Evolutionary conservation across 2,888 invertebrate species (phyloP), one percentile per base, ranked within the genome.

Genomic region (Dichetophora obliterata): DNA sequence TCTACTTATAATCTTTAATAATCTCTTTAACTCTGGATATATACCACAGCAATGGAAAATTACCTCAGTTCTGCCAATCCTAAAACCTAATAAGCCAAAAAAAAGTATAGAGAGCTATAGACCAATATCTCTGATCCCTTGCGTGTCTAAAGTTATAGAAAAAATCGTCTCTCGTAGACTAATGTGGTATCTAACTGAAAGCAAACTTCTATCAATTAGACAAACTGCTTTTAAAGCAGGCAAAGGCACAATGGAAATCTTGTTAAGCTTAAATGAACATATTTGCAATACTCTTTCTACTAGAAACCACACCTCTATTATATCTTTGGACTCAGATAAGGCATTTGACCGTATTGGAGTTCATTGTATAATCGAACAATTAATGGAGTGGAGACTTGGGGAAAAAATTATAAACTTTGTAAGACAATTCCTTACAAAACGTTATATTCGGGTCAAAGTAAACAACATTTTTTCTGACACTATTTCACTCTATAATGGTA

Each of bases 201-300:
- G 50, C 9, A 68, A 68, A 14, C 31, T 48, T 48, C 16, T n/a
- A 34, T 63, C 31, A 34, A 31, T 11, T 63, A 34, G 9, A 31
- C 63, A 63, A 68, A 66, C 66, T n/a, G 66, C 66, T 14, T 66
- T 22, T 19, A 66, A 66, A 4, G 2, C n/a, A 79, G 59, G 24
- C 1, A 48, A n/a, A 34, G 24, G 66, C 24, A 66, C 66, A 37
- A 48, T 66, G 24, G 66, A 66, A 22, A 16, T 48, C 4, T 37
- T 66, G 3, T 19, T 37, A 16, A 22, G 19, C 9, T 3, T 66
- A 4, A 48, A 66, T 22, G 19, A 66, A 43, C 11, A 48, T 24
- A 48, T 48, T 2, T 19, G 19, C n/a, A 37, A 48, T 48, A 24
- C 4, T 5, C 24, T 37, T 19, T 66, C 66, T 16, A 48, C 48